These are phyloP conservation scores for Trichonephila inaurata DNA, from an alignment of 1,140 invertebrate species.

Conservation along the genomic window DNA sequence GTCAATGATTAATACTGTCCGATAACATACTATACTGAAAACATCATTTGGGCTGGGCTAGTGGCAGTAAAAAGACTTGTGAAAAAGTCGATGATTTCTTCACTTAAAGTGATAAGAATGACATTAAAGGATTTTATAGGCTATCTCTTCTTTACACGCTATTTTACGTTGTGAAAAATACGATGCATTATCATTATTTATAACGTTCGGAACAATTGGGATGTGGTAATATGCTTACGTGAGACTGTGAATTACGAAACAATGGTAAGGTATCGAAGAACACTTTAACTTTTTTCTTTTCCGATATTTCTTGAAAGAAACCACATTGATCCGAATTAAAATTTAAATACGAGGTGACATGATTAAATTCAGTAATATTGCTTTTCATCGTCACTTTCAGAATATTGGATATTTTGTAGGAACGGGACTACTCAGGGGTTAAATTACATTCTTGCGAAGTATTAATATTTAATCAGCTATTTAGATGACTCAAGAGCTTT, in stretches of 20 bases:
- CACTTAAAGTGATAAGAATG: slow-evolving; percentile 72
- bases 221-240: background rate
- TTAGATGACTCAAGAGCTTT: background rate
- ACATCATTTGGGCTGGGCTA: slow-evolving; percentile 64
- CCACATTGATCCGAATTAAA: slow-evolving; percentile 44
- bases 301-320: slow-evolving; percentile 49
- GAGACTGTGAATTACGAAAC: slow-evolving; percentile 15
- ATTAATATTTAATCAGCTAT: slow-evolving; percentile 18
- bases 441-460: background rate
- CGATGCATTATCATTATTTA: slow-evolving; percentile 64
- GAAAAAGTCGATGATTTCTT: slow-evolving; percentile 68
- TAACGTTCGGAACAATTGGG: slow-evolving; percentile 5
- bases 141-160: slow-evolving; percentile 45
- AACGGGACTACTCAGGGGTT: background rate
- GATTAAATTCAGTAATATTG: slow-evolving; percentile 25
- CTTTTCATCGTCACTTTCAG: background rate
- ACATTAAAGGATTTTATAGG: slow-evolving; percentile 72
- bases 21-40: slow-evolving; percentile 51
- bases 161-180: slow-evolving; percentile 46
- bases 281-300: slow-evolving; percentile 17
- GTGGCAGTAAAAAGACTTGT: slow-evolving; percentile 48
- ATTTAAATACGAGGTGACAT: slow-evolving; percentile 35
- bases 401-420: background rate
- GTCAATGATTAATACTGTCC: slow-evolving; percentile 61
- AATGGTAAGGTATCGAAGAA: slow-evolving; percentile 35